phyloP scores from a whole-genome alignment of 2,113 vertebrate genomes.

The Beaufortia kweichowensis region DNA sequence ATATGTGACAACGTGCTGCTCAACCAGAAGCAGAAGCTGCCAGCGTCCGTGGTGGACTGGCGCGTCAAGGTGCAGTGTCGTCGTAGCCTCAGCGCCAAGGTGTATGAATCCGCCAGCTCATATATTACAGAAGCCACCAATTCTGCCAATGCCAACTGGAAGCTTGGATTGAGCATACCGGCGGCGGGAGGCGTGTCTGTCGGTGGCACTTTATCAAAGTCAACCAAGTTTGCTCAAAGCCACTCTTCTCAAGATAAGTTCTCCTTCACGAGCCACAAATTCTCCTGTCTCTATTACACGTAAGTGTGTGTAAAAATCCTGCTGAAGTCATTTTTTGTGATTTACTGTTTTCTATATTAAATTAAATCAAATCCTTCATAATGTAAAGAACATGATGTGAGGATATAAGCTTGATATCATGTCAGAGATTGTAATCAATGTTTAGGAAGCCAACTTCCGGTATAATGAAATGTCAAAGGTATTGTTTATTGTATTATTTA shows the following conservation, averaged over 20 bases:
- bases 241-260: conserved; percentile 58
- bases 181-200: background rate
- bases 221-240: conserved; percentile 13
- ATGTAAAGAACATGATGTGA: too few relatives aligned
- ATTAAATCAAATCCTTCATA: too few relatives aligned
- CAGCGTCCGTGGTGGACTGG: conserved; percentile 40
- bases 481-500: too few relatives aligned
- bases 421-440: too few relatives aligned
- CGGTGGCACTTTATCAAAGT: conserved; percentile 54
- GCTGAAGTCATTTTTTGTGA: too few relatives aligned
- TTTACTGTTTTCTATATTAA: too few relatives aligned
- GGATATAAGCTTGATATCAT: too few relatives aligned
- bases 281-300: conserved; percentile 59
- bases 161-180: conserved; percentile 49
- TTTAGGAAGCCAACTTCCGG: too few relatives aligned
- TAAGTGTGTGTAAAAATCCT: conserved; percentile 37
- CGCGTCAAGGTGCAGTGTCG: conserved; percentile 43
- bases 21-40: conserved; percentile 51
- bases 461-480: too few relatives aligned
- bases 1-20: conserved; percentile 56
- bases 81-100: background rate
- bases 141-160: conserved; percentile 19
- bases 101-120: conserved; percentile 2
- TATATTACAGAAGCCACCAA: conserved; percentile 27
- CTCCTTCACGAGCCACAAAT: conserved; percentile 50